Conservation (phyloP, 2,113 vertebrate species). For the Lagenorhynchus albirostris region DNA sequence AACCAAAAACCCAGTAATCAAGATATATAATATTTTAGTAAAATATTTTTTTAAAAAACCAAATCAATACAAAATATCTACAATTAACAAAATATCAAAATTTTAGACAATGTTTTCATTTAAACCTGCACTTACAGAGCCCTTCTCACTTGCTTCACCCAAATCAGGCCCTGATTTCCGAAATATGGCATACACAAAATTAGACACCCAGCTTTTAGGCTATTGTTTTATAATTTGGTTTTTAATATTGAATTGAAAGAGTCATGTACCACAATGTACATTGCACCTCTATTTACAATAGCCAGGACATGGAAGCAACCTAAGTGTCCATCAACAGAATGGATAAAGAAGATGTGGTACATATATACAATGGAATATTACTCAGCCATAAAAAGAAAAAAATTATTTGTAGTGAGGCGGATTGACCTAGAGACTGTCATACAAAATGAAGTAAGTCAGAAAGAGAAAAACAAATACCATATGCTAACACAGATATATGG, state of each 20-base stretch:
- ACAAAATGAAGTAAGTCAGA: too few relatives aligned
- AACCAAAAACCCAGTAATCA: neutral
- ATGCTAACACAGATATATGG: too few relatives aligned
- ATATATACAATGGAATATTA: too few relatives aligned
- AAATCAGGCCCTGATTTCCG: neutral
- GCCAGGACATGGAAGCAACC: too few relatives aligned
- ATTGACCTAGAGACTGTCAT: too few relatives aligned
- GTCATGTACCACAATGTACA: too few relatives aligned
- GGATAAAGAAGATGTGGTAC: too few relatives aligned
- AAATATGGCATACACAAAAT: neutral
- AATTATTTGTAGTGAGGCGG: too few relatives aligned
- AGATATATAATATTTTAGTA: neutral
- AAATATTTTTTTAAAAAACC: neutral
- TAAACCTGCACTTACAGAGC: neutral
- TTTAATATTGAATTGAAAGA: neutral
- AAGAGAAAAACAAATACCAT: too few relatives aligned
- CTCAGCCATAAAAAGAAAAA: too few relatives aligned
- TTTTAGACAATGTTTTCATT: neutral
- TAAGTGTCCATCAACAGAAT: too few relatives aligned
- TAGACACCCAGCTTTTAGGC: neutral
- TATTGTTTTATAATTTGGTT: neutral
- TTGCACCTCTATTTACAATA: too few relatives aligned
- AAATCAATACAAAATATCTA: neutral
- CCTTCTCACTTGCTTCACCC: neutral
- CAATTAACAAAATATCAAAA: neutral